Evolutionary conservation across 2,888 invertebrate species (phyloP).

Genomic region (Luffia ferchaultella): DNA sequence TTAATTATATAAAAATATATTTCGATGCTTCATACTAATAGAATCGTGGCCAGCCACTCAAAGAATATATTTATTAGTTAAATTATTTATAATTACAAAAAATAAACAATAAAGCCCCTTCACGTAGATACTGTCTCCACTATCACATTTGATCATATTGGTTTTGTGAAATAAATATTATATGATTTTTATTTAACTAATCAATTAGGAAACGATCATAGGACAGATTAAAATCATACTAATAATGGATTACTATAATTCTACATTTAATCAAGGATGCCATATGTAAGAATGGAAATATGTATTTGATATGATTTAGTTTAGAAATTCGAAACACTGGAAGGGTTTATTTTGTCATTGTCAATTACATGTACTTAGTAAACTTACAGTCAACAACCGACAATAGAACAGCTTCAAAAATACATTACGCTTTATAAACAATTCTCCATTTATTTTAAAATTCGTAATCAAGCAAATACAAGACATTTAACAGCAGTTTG

Average conservation of each 20-base stretch:
- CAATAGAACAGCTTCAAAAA: background rate
- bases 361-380: background rate
- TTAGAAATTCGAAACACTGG: background rate
- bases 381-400: background rate
- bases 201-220: background rate
- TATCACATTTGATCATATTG: background rate
- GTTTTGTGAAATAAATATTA: background rate
- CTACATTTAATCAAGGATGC: background rate
- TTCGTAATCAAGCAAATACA: background rate
- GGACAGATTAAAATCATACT: background rate
- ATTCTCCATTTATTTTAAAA: background rate
- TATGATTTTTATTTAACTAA: background rate
- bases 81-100: background rate
- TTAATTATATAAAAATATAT: slow-evolving; percentile 44
- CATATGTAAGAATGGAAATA: background rate
- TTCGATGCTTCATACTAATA: slow-evolving; percentile 40
- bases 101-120: background rate
- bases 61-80: background rate
- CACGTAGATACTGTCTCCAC: background rate
- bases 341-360: background rate
- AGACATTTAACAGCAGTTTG: background rate
- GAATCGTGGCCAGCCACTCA: slow-evolving; percentile 58
- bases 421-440: background rate
- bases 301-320: background rate
- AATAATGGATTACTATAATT: background rate